Percentiles rank a stretch among this genome's conserved stretches.
These are phyloP conservation scores for Cyclura pinguis DNA, from an alignment of 2,797 vertebrate species.

Conservation along the genomic window DNA sequence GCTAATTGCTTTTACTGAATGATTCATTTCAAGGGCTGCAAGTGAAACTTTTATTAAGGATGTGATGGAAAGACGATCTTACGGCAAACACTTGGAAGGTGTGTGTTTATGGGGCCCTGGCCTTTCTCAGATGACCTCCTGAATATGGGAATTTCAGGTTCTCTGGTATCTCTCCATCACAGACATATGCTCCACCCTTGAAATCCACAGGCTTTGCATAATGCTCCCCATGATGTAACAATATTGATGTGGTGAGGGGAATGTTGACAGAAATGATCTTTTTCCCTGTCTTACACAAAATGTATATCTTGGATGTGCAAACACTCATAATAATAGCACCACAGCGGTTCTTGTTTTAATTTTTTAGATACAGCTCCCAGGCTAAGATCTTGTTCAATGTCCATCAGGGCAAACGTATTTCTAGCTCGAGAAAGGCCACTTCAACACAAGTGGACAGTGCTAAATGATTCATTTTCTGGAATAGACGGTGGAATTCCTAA, in stretches of 20 bases:
- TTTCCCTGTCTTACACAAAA: not conserved
- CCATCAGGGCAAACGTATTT: not conserved
- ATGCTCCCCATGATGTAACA: not conserved
- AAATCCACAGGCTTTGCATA: not conserved
- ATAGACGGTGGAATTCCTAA: not conserved
- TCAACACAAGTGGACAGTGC: too few relatives aligned
- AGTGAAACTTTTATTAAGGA: constrained; percentile 71
- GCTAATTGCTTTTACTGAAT: constrained; percentile 76
- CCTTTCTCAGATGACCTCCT: not conserved
- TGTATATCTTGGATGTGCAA: not conserved
- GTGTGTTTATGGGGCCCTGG: constrained; percentile 8
- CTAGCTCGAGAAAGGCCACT: not conserved
- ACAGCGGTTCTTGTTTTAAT: too few relatives aligned
- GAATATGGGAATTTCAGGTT: not conserved
- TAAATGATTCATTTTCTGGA: not conserved
- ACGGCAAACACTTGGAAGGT: constrained; percentile 30
- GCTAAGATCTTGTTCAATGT: too few relatives aligned
- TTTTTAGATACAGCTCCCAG: too few relatives aligned
- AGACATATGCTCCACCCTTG: not conserved
- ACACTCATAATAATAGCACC: not conserved
- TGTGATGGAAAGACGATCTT: constrained; percentile 53
- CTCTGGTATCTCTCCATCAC: not conserved
- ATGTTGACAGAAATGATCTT: not conserved
- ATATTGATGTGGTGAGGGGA: not conserved
- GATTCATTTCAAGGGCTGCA: constrained; percentile 74